phyloP scores from a whole-genome alignment of 2,797 vertebrate species.

The Schizopygopsis malacanthus region DNA sequence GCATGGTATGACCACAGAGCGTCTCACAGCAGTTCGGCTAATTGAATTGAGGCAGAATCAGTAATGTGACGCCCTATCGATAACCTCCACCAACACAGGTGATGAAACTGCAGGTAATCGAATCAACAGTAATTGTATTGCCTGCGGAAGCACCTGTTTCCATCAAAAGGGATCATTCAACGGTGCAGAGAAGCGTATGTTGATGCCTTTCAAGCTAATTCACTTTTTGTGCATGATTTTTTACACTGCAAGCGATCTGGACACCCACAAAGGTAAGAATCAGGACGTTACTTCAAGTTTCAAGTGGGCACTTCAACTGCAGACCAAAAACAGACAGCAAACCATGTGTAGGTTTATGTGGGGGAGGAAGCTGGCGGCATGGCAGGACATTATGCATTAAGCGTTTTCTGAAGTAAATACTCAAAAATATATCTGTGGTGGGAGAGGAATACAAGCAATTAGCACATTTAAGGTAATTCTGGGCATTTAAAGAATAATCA shows the following conservation, averaged over 20 bases:
- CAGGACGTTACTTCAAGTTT: conserved; percentile 25
- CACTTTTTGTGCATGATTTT: neutral
- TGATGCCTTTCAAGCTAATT: conserved; percentile 14
- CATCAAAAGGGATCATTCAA: neutral
- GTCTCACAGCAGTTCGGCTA: conserved; percentile 8
- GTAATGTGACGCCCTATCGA: conserved; percentile 21
- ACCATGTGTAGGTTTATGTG: conserved; percentile 32
- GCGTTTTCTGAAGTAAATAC: conserved; percentile 45
- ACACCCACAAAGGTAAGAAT: conserved; percentile 19
- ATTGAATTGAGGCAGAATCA: conserved; percentile 31
- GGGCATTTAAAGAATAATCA: neutral
- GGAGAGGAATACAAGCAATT: conserved; percentile 12
- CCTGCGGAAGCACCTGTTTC: conserved; percentile 35
- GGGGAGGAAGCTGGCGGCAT: conserved; percentile 14
- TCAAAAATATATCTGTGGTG: conserved; percentile 47
- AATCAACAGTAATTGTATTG: conserved; percentile 28
- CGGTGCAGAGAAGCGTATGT: neutral
- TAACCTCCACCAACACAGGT: conserved; percentile 32
- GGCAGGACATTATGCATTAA: conserved; percentile 52
- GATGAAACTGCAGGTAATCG: conserved; percentile 43
- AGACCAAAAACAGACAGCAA: conserved; percentile 6
- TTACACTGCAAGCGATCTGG: neutral
- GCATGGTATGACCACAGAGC: conserved; percentile 23
- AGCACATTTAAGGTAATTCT: neutral
- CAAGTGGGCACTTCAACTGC: neutral